These are phyloP conservation scores for Chionoecetes opilio DNA, from an alignment of 1,140 invertebrate genomes.

Conservation along the genomic window DNA sequence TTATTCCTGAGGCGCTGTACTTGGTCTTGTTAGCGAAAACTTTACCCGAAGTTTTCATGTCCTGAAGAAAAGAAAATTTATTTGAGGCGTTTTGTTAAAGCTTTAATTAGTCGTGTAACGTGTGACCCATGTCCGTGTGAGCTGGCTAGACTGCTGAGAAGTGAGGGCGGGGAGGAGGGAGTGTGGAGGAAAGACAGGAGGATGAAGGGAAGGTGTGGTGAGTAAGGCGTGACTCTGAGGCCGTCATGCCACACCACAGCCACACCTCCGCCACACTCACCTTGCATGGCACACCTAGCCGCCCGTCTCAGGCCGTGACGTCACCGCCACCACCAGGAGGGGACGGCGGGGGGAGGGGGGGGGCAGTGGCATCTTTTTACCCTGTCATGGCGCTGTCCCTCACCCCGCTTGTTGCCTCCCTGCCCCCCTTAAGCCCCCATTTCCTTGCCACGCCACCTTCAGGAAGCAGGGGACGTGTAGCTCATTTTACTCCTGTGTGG, in stretches of 20 bases:
- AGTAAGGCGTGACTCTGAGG: neutral
- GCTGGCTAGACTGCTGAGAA: neutral
- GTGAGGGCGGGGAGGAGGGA: neutral
- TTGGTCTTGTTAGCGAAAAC: too few relatives aligned
- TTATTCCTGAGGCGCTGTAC: too few relatives aligned
- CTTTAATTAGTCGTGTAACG: too few relatives aligned
- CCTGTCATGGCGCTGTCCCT: neutral
- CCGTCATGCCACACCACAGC: neutral
- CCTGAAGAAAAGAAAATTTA: too few relatives aligned
- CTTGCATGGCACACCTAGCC: too few relatives aligned
- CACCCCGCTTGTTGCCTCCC: too few relatives aligned
- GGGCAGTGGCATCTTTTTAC: neutral
- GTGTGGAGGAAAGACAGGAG: neutral
- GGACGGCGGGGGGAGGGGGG: too few relatives aligned
- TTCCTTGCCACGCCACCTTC: neutral
- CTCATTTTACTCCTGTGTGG: neutral
- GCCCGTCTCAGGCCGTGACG: too few relatives aligned
- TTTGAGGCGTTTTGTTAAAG: too few relatives aligned
- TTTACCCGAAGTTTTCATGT: too few relatives aligned
- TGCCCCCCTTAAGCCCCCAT: neutral
- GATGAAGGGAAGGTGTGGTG: neutral
- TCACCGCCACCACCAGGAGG: too few relatives aligned
- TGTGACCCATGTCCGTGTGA: neutral
- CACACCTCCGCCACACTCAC: neutral
- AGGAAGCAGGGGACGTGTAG: too few relatives aligned